phyloP scores from a whole-genome alignment of 2,797 vertebrate genomes.

The Phylloscopus collybita region DNA sequence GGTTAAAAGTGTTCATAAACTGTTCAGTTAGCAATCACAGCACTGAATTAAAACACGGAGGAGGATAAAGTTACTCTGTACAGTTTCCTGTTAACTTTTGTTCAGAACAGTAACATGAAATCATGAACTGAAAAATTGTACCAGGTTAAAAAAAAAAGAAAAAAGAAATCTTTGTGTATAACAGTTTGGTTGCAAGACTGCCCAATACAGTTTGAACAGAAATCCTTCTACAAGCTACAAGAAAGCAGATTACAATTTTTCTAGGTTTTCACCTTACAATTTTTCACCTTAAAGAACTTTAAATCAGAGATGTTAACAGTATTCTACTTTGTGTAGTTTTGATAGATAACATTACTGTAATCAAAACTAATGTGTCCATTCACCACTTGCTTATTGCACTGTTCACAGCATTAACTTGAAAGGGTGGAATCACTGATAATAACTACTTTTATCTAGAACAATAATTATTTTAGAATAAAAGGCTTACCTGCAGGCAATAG shows the following conservation, averaged over 20 bases:
- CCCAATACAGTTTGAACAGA: background rate
- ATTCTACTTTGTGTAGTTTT: slow-evolving; percentile 3
- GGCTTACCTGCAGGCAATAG: background rate
- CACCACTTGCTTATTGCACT: background rate
- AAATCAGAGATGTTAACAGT: background rate
- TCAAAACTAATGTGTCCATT: background rate
- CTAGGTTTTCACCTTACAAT: background rate
- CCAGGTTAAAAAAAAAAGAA: background rate
- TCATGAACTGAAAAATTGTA: background rate
- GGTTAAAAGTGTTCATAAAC: background rate
- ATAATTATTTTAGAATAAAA: background rate
- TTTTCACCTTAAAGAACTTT: background rate
- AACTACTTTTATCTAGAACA: background rate
- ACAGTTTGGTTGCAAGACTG: background rate
- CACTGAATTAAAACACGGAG: background rate
- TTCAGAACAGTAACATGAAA: background rate
- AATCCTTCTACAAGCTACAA: background rate
- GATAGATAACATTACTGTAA: background rate
- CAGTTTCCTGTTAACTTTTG: background rate
- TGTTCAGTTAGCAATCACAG: background rate
- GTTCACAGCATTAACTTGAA: background rate
- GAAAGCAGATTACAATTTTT: background rate
- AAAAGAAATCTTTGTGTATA: background rate
- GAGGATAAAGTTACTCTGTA: background rate
- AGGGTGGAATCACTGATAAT: background rate